phyloP scores from a whole-genome alignment of 2,113 vertebrate species.

The Syngnathoides biaculeatus region DNA sequence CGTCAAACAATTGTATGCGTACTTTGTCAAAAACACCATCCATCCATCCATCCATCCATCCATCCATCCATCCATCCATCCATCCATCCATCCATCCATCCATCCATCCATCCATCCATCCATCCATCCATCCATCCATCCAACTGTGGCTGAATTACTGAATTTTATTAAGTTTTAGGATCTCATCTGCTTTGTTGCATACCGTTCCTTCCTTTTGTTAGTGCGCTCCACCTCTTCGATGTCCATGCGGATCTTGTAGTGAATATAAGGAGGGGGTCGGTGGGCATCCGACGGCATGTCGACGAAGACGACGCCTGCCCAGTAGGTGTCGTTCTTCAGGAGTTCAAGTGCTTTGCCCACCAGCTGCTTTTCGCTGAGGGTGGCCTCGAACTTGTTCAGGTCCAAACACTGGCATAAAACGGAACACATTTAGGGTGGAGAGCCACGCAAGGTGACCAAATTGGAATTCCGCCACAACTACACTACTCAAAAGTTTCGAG shows the following conservation, averaged over 20 bases:
- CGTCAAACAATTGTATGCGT: too few relatives aligned
- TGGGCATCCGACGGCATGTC: constrained; percentile 68
- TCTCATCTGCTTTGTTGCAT: constrained; percentile 2
- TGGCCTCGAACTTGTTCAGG: constrained; percentile 87
- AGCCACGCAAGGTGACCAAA: too few relatives aligned
- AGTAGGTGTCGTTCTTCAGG: constrained; percentile 82
- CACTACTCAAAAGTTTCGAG: too few relatives aligned
- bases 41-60: too few relatives aligned
- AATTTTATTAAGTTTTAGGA: too few relatives aligned
- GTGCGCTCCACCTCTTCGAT: constrained; percentile 88
- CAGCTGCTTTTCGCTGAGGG: constrained; percentile 76
- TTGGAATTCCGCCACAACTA: too few relatives aligned
- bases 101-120: too few relatives aligned
- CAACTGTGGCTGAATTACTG: too few relatives aligned
- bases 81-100: too few relatives aligned
- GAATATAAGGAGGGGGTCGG: constrained; percentile 78
- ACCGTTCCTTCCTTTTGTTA: constrained; percentile 85
- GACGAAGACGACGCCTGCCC: constrained; percentile 89
- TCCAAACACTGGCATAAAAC: constrained; percentile 83
- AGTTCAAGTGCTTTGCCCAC: constrained; percentile 83
- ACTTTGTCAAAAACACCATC: too few relatives aligned
- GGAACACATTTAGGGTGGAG: not conserved
- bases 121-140: too few relatives aligned
- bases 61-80: too few relatives aligned
- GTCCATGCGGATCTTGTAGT: constrained; percentile 97